Base-by-base conservation (phyloP, 2,797 vertebrate species). In the Macrochelys suwanniensis region DNA sequence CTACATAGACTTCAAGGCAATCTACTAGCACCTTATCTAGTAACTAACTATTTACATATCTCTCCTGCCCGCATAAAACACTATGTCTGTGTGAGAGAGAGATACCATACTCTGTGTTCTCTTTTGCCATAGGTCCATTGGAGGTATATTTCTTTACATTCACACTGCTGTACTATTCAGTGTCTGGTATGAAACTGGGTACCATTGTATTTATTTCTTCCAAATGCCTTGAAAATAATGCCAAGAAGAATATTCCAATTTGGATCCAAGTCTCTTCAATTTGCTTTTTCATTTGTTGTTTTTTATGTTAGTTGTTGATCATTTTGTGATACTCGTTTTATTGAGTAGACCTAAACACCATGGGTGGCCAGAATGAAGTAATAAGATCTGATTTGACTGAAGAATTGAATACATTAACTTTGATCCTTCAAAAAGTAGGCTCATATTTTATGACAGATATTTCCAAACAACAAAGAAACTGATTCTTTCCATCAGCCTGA, bases 401-500 rank as follows among this genome's bases (percentile, higher is more conserved):
- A 82, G 19, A 4, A 76, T 11, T 91, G 65, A 94, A 74, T 81
- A 47, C 15, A 92, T 89, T 94, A 92, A 85, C 65, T 49, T 53
- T 57, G 6, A 92, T 94, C 59, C 53, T 95, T 93, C 19, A 84
- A 74, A 88, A 92, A 54, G 65, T 42, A 94, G 47, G 54, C 11
- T 56, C 82, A 87, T 77, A 86, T 45, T 87, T 80, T 61, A 90
- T 88, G 82, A 68, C 19, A 74, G 50, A 85, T 88, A 89, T 71
- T 76, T 51, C 19, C 50, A 92, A 92, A 81, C 21, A 93, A 91
- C 51, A 84, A 84, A 28, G 5, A 1, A 5, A 7, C 4, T 45
- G 2, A 26, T 86, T 88, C 80, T 61, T 92, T 93, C 68, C 17
- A 90, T 80, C 74, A 56, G 13, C 77, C 84, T 76, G 79, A 68